A percentile compares a stretch with the other conserved stretches of the same genome.
phyloP scores from a whole-genome alignment of 2,113 vertebrate genomes.

The Synodontis membranacea region DNA sequence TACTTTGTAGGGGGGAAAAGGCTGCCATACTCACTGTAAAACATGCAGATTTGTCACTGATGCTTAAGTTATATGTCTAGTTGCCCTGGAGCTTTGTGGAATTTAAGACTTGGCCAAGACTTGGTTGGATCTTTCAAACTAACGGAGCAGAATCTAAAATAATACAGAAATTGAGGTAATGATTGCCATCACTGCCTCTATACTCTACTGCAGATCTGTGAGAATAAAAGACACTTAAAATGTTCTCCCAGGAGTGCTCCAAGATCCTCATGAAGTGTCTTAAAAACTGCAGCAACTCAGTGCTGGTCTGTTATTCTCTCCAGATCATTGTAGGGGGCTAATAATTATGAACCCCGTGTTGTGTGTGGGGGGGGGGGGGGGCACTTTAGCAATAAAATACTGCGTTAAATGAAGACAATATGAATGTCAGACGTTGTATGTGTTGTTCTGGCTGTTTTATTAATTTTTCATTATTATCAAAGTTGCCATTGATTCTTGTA shows the following conservation, averaged over 20 bases:
- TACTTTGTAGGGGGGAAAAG: background rate
- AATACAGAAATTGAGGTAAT: background rate
- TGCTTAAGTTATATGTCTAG: background rate
- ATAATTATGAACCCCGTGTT: background rate
- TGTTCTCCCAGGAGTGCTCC: background rate
- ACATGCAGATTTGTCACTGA: background rate
- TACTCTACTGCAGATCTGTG: background rate
- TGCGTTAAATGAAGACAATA: background rate
- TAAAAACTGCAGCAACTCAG: background rate
- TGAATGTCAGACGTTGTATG: background rate
- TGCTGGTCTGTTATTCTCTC: background rate
- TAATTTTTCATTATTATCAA: background rate
- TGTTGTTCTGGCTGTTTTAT: background rate
- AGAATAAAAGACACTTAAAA: background rate
- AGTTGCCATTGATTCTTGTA: background rate
- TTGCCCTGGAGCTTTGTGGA: background rate
- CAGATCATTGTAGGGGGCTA: background rate
- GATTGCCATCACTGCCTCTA: background rate
- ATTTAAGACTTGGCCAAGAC: background rate
- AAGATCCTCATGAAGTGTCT: background rate
- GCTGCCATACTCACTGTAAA: background rate
- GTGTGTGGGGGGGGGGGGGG: too few relatives aligned
- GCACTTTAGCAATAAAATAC: background rate
- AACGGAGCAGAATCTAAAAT: background rate
- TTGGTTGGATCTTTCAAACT: too few relatives aligned